phyloP scores from a whole-genome alignment of 2,888 invertebrate genomes.

The Ditylenchus weischeri region DNA sequence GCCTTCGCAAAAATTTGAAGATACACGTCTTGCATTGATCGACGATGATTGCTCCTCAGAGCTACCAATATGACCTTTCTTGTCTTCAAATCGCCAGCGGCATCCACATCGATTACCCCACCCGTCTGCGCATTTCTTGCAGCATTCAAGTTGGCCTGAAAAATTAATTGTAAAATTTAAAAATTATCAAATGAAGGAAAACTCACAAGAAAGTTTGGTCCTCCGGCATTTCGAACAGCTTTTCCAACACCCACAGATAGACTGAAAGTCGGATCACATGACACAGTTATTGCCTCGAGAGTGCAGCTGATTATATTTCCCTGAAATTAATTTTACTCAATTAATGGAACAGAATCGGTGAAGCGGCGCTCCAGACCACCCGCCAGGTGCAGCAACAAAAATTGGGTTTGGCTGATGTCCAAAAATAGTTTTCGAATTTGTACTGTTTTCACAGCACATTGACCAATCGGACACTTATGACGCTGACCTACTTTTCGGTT shows the following conservation, averaged over 20 bases:
- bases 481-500: too few relatives aligned
- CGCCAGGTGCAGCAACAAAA: too few relatives aligned
- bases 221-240: constrained; percentile 13
- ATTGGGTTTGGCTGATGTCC: too few relatives aligned
- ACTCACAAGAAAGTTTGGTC: neutral
- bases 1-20: constrained; percentile 21
- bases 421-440: too few relatives aligned
- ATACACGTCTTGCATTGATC: constrained; percentile 24
- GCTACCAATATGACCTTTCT: constrained; percentile 26
- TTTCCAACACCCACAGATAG: constrained; percentile 17
- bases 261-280: constrained; percentile 14
- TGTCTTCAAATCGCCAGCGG: constrained; percentile 4
- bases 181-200: neutral
- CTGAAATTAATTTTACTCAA: constrained; percentile 2
- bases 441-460: too few relatives aligned
- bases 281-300: constrained; percentile 12
- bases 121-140: neutral
- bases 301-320: constrained; percentile 11
- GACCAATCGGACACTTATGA: too few relatives aligned
- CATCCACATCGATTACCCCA: constrained; percentile 13
- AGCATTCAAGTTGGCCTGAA: constrained; percentile 1
- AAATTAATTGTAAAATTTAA: neutral
- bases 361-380: too few relatives aligned
- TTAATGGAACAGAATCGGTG: too few relatives aligned
- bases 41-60: constrained; percentile 11